These are phyloP conservation scores for Autographa gamma DNA, from an alignment of 2,888 invertebrate species.

Conservation along the genomic window DNA sequence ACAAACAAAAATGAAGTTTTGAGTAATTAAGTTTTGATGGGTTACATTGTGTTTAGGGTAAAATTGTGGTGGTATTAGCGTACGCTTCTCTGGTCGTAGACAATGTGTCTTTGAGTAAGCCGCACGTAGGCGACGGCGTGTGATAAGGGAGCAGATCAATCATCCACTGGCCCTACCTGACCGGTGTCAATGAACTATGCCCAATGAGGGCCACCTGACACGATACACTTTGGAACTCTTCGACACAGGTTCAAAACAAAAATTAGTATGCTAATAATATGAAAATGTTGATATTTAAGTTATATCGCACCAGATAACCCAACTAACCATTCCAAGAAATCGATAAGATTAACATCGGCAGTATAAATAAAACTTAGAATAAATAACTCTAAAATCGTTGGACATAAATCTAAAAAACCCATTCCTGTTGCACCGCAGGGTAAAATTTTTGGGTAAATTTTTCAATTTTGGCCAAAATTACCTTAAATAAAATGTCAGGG, in stretches of 20 bases:
- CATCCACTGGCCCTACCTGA: conserved; percentile 85
- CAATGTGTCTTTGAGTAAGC: conserved; percentile 86
- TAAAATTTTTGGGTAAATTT: conserved; percentile 76
- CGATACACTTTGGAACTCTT: conserved; percentile 75
- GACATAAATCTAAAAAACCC: conserved; percentile 83
- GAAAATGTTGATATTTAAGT: conserved; percentile 51
- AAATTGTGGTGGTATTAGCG: conserved; percentile 71
- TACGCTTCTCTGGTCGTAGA: conserved; percentile 76
- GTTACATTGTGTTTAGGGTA: conserved; percentile 50
- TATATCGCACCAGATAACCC: conserved; percentile 56
- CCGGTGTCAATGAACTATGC: conserved; percentile 83
- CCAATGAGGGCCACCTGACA: conserved; percentile 80
- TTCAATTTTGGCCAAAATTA: conserved; percentile 82
- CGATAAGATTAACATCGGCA: conserved; percentile 58
- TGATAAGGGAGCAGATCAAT: conserved; percentile 88
- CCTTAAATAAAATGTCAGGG: conserved; percentile 85
- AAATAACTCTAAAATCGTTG: conserved; percentile 67
- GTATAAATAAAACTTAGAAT: conserved; percentile 70
- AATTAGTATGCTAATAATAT: conserved; percentile 70
- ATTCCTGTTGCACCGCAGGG: conserved; percentile 81
- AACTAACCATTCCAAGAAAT: conserved; percentile 56
- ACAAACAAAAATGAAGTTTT: conserved; percentile 69
- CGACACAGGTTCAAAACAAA: conserved; percentile 68
- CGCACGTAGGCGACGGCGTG: conserved; percentile 85
- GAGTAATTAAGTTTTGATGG: conserved; percentile 37